Percentiles rank a stretch among this genome's conserved stretches.
Evolutionary conservation across 2,113 vertebrate genomes (phyloP).

Genomic region (Oncorhynchus keta): DNA sequence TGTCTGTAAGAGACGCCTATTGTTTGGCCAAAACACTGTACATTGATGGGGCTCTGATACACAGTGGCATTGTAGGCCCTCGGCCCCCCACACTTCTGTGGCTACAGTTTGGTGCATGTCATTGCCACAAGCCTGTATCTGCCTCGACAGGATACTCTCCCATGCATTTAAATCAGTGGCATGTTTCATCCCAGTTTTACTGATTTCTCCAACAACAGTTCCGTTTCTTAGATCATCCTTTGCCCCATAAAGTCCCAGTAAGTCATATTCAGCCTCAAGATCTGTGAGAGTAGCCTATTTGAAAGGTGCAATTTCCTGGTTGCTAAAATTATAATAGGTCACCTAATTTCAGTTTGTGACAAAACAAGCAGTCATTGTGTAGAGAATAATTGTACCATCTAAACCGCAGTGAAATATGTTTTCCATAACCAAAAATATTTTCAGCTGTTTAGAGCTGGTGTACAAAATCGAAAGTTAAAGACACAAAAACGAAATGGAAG

Average conservation of each 20-base stretch:
- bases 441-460: too few relatives aligned
- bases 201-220: slow-evolving; percentile 6
- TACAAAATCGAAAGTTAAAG: too few relatives aligned
- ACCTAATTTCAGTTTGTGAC: too few relatives aligned
- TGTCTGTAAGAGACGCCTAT: slow-evolving; percentile 45
- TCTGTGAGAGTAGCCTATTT: not conserved
- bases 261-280: not conserved
- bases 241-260: not conserved
- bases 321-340: too few relatives aligned
- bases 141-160: slow-evolving; percentile 34
- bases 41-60: slow-evolving; percentile 30
- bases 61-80: slow-evolving; percentile 35
- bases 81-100: slow-evolving; percentile 34
- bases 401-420: too few relatives aligned
- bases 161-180: slow-evolving; percentile 15
- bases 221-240: not conserved
- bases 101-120: slow-evolving; percentile 38
- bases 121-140: slow-evolving; percentile 37
- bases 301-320: not conserved
- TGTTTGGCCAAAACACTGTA: slow-evolving; percentile 42
- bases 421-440: too few relatives aligned
- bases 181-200: slow-evolving; percentile 8
- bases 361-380: too few relatives aligned
- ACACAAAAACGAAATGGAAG: too few relatives aligned
- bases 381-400: too few relatives aligned